Evolutionary conservation across 2,888 invertebrate species (phyloP).

Genomic region (Orgyia antiqua): DNA sequence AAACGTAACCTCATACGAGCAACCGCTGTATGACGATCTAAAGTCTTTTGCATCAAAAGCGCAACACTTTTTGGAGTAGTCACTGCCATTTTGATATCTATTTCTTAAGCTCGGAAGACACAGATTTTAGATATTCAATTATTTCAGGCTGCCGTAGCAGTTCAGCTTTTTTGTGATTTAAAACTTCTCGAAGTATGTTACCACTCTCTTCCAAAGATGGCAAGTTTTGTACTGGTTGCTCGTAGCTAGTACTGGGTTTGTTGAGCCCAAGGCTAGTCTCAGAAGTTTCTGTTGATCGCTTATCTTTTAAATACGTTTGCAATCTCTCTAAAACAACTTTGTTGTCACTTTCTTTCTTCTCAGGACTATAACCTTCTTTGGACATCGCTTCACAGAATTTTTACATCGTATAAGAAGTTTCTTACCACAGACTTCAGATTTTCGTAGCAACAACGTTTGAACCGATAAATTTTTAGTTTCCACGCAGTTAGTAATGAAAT

Average conservation of each 20-base stretch:
- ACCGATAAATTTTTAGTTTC: no score
- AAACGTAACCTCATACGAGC: constrained; percentile 61
- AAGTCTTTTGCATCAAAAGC: constrained; percentile 62
- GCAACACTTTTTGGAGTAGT: constrained; percentile 58
- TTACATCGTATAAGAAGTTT: constrained; percentile 35
- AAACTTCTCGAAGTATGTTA: constrained; percentile 61
- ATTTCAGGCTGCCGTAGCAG: constrained; percentile 68
- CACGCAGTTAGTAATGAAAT: no score
- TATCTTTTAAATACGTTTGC: constrained; percentile 70
- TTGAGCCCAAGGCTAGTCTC: constrained; percentile 47
- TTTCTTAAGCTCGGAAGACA: constrained; percentile 63
- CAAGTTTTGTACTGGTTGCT: constrained; percentile 37
- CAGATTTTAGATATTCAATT: constrained; percentile 55
- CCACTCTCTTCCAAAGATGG: constrained; percentile 54
- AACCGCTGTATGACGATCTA: constrained; percentile 56
- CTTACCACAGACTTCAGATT: background rate
- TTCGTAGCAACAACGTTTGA: background rate
- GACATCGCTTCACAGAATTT: constrained; percentile 50
- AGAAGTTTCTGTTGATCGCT: constrained; percentile 50
- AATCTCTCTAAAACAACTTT: constrained; percentile 71
- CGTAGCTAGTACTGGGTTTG: constrained; percentile 64
- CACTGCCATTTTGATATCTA: constrained; percentile 64
- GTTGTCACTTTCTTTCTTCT: constrained; percentile 69
- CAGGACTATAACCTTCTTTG: constrained; percentile 71
- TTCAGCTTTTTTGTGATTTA: constrained; percentile 69